Percentiles rank a stretch among this genome's conserved stretches.
phyloP scores from a whole-genome alignment of 2,797 vertebrate genomes.

The Antrozous pallidus region DNA sequence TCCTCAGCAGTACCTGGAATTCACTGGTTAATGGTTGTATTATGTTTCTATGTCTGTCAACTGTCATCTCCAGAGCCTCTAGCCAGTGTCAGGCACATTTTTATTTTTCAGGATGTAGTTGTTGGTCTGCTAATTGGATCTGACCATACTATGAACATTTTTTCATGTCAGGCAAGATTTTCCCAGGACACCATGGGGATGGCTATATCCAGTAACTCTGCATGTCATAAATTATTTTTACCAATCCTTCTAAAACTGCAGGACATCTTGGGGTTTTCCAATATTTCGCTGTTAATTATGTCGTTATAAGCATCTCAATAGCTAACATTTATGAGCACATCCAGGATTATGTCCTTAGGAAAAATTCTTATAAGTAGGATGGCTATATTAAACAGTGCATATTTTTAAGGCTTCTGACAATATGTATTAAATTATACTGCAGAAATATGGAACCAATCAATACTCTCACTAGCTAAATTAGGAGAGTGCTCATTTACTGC shows the following conservation, averaged over 20 bases:
- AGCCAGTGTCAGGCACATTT: background rate
- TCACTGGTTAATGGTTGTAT: background rate
- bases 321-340: background rate
- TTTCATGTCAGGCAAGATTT: background rate
- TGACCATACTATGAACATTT: background rate
- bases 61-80: background rate
- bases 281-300: background rate
- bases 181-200: background rate
- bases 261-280: background rate
- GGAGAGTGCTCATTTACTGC: background rate
- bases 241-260: background rate
- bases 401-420: background rate
- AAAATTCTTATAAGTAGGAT: background rate
- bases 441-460: slow-evolving; percentile 27
- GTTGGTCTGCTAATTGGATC: background rate
- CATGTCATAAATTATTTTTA: background rate
- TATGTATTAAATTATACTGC: background rate
- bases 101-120: background rate
- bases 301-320: background rate
- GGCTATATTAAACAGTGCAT: background rate
- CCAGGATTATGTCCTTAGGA: background rate
- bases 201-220: background rate
- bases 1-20: background rate
- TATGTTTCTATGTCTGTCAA: background rate
- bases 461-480: background rate